Conservation (phyloP, 2,888 invertebrate species). For the Microplitis manilae region DNA sequence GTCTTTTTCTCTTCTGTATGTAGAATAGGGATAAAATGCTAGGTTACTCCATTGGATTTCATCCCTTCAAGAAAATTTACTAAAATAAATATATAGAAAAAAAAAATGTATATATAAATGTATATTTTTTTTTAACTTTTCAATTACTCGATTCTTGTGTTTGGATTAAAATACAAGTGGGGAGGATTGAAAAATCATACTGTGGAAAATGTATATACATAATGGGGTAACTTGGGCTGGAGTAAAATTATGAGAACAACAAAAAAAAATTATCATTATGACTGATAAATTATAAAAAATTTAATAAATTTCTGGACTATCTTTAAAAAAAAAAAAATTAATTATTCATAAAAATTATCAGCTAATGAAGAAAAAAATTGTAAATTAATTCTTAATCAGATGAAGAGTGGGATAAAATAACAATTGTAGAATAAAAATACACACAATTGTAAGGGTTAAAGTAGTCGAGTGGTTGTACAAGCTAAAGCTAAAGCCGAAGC, state of each 20-base stretch:
- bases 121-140: background rate
- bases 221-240: too few species aligned
- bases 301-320: too few species aligned
- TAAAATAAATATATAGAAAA: slow-evolving; percentile 1
- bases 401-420: background rate
- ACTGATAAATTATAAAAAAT: too few species aligned
- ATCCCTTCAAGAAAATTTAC: slow-evolving; percentile 1
- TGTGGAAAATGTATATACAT: background rate
- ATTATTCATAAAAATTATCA: too few species aligned
- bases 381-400: too few species aligned
- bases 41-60: background rate
- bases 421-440: background rate
- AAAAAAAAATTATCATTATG: too few species aligned
- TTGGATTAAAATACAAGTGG: background rate
- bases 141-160: background rate
- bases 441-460: background rate
- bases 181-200: background rate
- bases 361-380: too few species aligned
- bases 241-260: too few species aligned
- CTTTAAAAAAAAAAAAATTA: too few species aligned
- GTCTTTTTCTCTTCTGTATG: background rate
- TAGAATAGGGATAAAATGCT: background rate
- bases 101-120: background rate
- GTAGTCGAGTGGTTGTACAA: background rate
- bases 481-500: background rate